A percentile compares a stretch with the other conserved stretches of the same genome.
These are phyloP conservation scores for Acholoe squamosa DNA, from an alignment of 2,888 invertebrate species.

Conservation along the genomic window DNA sequence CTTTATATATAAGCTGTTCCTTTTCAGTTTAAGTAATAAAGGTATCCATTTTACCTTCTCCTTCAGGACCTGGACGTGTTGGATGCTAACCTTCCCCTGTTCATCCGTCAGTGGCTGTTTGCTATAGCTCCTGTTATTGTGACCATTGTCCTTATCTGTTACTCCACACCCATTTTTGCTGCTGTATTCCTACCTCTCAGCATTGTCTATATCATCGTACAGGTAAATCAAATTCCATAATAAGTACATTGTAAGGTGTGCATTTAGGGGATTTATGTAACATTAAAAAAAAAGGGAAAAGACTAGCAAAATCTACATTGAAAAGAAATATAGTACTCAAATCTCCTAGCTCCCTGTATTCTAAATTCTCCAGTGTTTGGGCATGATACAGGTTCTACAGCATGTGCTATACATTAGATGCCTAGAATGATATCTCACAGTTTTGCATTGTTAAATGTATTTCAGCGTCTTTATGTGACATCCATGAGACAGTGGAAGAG, in stretches of 20 bases:
- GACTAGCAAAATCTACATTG: too few species aligned
- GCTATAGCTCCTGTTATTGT: slow-evolving; percentile 71
- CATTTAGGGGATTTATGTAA: too few species aligned
- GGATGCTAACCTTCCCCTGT: slow-evolving; percentile 70
- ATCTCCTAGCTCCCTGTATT: too few species aligned
- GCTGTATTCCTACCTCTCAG: slow-evolving; percentile 75
- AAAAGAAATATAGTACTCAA: too few species aligned
- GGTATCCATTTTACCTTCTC: too few species aligned
- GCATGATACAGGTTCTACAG: too few species aligned
- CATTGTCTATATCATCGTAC: slow-evolving; percentile 74
- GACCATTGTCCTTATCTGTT: slow-evolving; percentile 77
- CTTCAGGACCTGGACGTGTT: slow-evolving; percentile 71
- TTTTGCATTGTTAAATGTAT: neutral
- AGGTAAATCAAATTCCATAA: slow-evolving; percentile 61
- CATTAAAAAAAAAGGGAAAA: too few species aligned
- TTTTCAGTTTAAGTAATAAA: too few species aligned
- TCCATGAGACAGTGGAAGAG: slow-evolving; percentile 81
- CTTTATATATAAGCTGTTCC: too few species aligned
- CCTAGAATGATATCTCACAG: too few species aligned
- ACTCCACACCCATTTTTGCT: slow-evolving; percentile 75
- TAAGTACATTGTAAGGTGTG: neutral
- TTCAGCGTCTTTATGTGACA: slow-evolving; percentile 52
- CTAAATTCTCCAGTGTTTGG: too few species aligned
- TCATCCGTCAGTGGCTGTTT: slow-evolving; percentile 68
- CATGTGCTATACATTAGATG: too few species aligned